Evolutionary conservation across 1,140 invertebrate genomes (phyloP), one percentile per base, ranked within the genome.

Genomic region (Polypedilum pembai): DNA sequence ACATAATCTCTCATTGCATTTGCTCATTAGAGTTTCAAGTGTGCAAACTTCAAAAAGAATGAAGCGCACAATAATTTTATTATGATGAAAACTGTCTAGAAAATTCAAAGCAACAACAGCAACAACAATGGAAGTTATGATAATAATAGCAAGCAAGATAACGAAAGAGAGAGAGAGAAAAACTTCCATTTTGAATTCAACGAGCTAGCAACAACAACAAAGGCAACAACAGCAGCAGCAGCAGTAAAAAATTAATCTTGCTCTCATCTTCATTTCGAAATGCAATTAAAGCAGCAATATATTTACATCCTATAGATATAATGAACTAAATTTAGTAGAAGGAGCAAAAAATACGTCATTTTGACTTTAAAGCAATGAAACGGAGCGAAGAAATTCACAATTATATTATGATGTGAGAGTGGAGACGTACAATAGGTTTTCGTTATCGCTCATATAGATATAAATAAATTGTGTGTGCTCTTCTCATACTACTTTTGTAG

Each of bases 171-270:
- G n/a, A n/a, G 12, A 56, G 24, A 33, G n/a, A n/a, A 15, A 56
- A 56, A 56, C 45, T 56, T 56, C 45, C 45, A 56, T 56, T 56
- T 56, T 56, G 45, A 56, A 56, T 56, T n/a, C 45, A 56, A 56
- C 45, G n/a, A 56, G n/a, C 45, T 4, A 56, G 12, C 45, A 12
- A 56, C 12, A 56, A 56, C 12, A 56, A n/a, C 3, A 15, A 56
- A 8, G 15, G 12, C 45, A 56, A 15, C 41, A 45, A 8, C 41
- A 45, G 15, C 2, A 45, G 10, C 40, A 41, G 15, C 41, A 45
- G 15, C 41, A 45, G 15, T 15, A 56, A 56, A 56, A 56, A 56
- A 56, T 56, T 56, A 56, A 56, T 56, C 45, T 56, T 5, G 24
- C 24, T 33, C 24, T 33, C 24, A 33, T 33, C 45, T 56, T 56